Percentiles rank a stretch among this genome's conserved stretches.
Conservation (phyloP, 2,113 vertebrate species). For the Catharus fuscescens region DNA sequence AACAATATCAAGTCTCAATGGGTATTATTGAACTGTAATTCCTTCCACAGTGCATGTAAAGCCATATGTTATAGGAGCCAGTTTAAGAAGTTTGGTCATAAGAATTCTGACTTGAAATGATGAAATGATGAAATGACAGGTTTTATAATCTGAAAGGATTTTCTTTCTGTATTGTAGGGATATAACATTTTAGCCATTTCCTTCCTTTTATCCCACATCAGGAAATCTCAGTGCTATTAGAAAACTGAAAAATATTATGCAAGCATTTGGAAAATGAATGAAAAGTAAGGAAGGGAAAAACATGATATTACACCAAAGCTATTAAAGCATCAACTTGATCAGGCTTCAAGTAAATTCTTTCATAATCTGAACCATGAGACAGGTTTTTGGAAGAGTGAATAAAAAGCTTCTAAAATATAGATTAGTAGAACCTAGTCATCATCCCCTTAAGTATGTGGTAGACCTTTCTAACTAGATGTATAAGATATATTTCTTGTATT, state of each 20-base stretch:
- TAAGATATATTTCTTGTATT: slow-evolving; percentile 45
- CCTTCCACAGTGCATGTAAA: slow-evolving; percentile 31
- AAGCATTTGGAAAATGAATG: slow-evolving; percentile 50
- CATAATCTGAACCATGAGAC: slow-evolving; percentile 32
- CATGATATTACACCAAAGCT: not conserved
- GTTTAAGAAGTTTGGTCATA: slow-evolving; percentile 47
- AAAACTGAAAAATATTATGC: slow-evolving; percentile 46
- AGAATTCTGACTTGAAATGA: slow-evolving; percentile 55
- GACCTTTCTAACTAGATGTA: slow-evolving; percentile 47
- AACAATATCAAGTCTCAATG: slow-evolving; percentile 57
- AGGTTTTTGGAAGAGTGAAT: slow-evolving; percentile 47
- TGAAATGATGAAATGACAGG: slow-evolving; percentile 64
- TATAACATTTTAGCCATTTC: slow-evolving; percentile 31
- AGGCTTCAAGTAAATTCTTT: slow-evolving; percentile 33
- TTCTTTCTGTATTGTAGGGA: slow-evolving; percentile 20
- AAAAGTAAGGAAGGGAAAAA: slow-evolving; percentile 34
- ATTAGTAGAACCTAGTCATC: slow-evolving; percentile 33
- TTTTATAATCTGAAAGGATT: slow-evolving; percentile 61
- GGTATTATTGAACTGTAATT: slow-evolving; percentile 45
- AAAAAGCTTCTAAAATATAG: slow-evolving; percentile 50
- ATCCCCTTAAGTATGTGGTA: slow-evolving; percentile 55
- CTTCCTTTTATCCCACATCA: not conserved
- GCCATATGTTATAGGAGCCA: slow-evolving; percentile 23
- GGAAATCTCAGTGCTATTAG: slow-evolving; percentile 52
- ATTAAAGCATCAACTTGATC: slow-evolving; percentile 37